Evolutionary conservation across 2,888 invertebrate species (phyloP), one percentile per base, ranked within the genome.

Genomic region (Seira sanloemensis): DNA sequence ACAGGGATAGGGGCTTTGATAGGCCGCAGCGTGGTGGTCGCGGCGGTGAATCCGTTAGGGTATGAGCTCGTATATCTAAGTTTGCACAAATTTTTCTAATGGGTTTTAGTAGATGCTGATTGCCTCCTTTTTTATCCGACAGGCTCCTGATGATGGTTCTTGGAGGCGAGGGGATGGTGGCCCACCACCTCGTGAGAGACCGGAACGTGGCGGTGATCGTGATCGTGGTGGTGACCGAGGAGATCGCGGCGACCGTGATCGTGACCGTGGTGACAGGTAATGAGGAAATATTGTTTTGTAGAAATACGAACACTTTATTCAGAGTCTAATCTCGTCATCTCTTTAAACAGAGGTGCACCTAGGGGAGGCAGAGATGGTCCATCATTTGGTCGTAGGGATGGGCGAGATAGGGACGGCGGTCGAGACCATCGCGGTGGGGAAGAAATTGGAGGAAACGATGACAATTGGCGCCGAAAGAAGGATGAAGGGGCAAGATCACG

Each of bases 151-250:
- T 58, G 80, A 75, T 27, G 73, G 72, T 1, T 18, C 90, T 0
- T 90, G 91, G 16, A 78, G 82, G 50, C 89, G 91, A 2, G 90
- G 91, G n/a, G 83, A 84, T 23, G 86, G 79, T 46, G 78, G 84
- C 37, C 76, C 58, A 65, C 50, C 50, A 50, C 50, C 50, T 7
- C 50, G 50, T 18, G 50, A 50, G 12, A 50, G 50, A 50, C 72
- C 69, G 23, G 80, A 86, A 16, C 78, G 86, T 73, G 71, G 87
- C 23, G 88, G 84, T 19, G 81, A 72, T 27, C 9, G 83, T 12
- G 82, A 50, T 50, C 50, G 74, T 46, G 88, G 80, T 72, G 79
- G 87, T 62, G 86, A 86, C 62, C 25, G 62, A 18, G 62, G 73
- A 62, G 73, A 74, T 68, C 25, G 83, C 19, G 21, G 84, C 16